These are phyloP conservation scores for Agriopis aurantiaria DNA, from an alignment of 2,888 invertebrate genomes.

Conservation along the genomic window DNA sequence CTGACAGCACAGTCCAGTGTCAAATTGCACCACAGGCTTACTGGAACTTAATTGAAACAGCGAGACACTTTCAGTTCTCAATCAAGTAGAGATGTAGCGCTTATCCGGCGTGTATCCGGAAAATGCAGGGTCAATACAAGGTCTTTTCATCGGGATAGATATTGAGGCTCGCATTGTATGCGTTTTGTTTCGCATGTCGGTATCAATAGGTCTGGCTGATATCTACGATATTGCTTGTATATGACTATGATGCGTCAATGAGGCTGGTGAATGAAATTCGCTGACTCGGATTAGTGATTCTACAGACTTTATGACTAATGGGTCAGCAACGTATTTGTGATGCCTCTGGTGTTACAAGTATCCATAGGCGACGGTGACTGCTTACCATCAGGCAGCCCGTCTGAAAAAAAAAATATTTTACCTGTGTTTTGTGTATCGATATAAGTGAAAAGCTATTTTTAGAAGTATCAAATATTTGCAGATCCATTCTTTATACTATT, in stretches of 20 bases:
- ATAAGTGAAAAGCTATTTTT: too few species aligned
- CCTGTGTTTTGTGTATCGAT: neutral
- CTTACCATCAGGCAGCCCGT: too few species aligned
- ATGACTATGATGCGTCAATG: neutral
- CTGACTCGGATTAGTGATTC: too few species aligned
- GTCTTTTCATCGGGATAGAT: conserved; percentile 1
- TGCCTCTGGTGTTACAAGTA: too few species aligned
- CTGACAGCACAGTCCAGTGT: conserved; percentile 34
- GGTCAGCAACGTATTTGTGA: too few species aligned
- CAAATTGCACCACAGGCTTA: conserved; percentile 36
- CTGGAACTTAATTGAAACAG: conserved; percentile 38
- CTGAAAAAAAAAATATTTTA: too few species aligned
- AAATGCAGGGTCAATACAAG: neutral
- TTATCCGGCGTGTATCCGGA: conserved; percentile 12
- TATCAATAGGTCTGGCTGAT: neutral
- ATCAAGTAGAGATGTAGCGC: conserved; percentile 24
- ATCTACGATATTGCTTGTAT: neutral
- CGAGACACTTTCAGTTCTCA: conserved; percentile 34
- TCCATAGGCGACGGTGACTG: too few species aligned
- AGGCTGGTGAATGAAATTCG: neutral
- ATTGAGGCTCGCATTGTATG: conserved; percentile 8
- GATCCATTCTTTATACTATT: too few species aligned
- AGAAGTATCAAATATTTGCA: too few species aligned
- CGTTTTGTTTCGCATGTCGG: neutral
- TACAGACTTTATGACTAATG: too few species aligned